These are phyloP conservation scores for Halcyon badia DNA, from an alignment of 2,797 vertebrate species.

Conservation along the genomic window DNA sequence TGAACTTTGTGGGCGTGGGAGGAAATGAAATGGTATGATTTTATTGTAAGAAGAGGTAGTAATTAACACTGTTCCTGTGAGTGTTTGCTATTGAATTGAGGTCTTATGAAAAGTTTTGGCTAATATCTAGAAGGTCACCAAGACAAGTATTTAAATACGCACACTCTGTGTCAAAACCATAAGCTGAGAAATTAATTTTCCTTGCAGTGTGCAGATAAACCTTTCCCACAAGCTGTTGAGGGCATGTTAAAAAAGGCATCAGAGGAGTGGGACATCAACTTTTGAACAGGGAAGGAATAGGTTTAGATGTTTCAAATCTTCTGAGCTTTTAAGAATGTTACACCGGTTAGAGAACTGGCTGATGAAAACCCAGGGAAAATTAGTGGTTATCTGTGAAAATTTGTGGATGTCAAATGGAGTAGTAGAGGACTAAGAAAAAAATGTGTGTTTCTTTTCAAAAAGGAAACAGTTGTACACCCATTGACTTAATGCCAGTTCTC, in stretches of 20 bases:
- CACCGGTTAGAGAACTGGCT: background rate
- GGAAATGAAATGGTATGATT: background rate
- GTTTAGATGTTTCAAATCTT: background rate
- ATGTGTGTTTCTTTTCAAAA: background rate
- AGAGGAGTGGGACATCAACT: background rate
- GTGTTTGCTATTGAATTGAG: background rate
- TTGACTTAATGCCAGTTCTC: background rate
- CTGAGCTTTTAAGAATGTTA: background rate
- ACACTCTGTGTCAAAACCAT: background rate
- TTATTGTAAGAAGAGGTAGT: background rate
- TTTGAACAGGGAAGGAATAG: background rate
- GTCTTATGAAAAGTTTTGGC: background rate
- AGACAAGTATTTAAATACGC: background rate
- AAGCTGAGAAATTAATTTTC: background rate
- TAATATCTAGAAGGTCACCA: background rate
- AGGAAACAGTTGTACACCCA: background rate
- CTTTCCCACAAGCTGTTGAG: background rate
- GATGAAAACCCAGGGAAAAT: background rate
- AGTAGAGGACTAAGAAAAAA: background rate
- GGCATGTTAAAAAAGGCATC: background rate
- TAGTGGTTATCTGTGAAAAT: background rate
- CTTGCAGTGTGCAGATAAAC: background rate
- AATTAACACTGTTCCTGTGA: background rate
- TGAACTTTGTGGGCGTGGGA: fast-evolving
- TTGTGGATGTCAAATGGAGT: background rate